Base-by-base conservation (phyloP, 2,113 vertebrate genomes). In the Rhea americana region DNA sequence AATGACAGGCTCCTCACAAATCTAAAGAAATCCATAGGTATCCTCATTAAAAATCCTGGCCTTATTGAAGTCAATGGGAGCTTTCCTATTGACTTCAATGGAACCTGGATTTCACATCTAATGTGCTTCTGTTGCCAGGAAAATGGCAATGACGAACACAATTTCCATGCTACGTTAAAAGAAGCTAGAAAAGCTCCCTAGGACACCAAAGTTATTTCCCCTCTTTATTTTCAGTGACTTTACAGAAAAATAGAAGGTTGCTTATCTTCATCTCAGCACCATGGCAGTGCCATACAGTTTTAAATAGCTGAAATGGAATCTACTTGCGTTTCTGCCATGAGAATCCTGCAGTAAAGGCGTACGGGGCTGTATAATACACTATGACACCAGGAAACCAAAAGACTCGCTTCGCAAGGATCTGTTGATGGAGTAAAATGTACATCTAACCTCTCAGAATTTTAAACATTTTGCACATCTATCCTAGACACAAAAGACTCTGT, bases 401-500 rank as follows among this genome's bases (percentile, higher is more conserved):
- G 47, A 56, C 82, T 7, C 47, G 18, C 87, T 91, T 78, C 61
- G 47, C 41, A 83, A 85, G 79, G 59, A 79, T 66, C 77, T 58
- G 26, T 41, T 76, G 22, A n/a, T 47, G 22, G 66, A 63, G 24
- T 58, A 76, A 82, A 89, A 91, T 9, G 53, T 61, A 74, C 79
- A 63, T 67, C 45, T 87, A 45, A 37, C 25, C 35, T 61, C 73
- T 66, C 61, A 71, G 89, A 87, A 71, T 73, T 58, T 62, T 7
- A 56, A 93, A 62, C 32, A 14, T 66, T 91, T 86, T 86, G 48
- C 61, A 70, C 89, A 75, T 94, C 91, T 22, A 4, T 78, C 85
- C 16, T 72, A 73, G 62, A 67, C 91, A 94, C 83, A 90, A 82
- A 93, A 56, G 90, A 10, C 56, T 62, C 80, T 62, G 68, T 22